Conservation (phyloP, 2,888 invertebrate species). For the Chironomus riparius region DNA sequence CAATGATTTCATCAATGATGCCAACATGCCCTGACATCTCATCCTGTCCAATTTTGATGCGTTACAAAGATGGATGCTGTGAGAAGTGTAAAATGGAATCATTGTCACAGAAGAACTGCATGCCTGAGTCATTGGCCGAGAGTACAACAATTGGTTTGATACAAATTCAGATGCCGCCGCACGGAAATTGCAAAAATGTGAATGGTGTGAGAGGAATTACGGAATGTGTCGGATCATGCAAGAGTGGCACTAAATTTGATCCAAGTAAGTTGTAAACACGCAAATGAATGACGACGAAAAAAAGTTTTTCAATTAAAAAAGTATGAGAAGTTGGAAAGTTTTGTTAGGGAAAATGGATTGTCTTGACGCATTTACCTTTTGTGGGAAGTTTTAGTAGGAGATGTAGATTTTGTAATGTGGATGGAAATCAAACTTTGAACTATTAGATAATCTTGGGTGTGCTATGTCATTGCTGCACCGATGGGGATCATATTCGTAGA, state of each 20-base stretch:
- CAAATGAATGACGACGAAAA: background rate
- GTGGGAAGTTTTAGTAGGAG: background rate
- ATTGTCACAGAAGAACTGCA: conserved; percentile 45
- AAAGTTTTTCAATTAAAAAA: conserved; percentile 18
- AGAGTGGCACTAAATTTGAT: conserved; percentile 60
- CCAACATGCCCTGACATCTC: conserved; percentile 55
- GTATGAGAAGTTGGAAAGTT: background rate
- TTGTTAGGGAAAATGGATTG: background rate
- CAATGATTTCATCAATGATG: conserved; percentile 47
- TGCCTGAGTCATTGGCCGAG: conserved; percentile 46
- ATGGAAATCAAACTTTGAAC: too few species aligned
- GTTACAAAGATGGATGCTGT: conserved; percentile 59
- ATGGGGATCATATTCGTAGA: too few species aligned
- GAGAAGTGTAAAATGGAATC: conserved; percentile 51
- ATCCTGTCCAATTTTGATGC: conserved; percentile 48
- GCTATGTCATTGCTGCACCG: background rate
- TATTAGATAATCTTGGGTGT: too few species aligned
- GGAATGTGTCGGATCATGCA: conserved; percentile 62
- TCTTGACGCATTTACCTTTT: background rate
- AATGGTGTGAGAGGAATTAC: conserved; percentile 51
- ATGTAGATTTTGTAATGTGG: background rate
- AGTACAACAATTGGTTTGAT: conserved; percentile 52
- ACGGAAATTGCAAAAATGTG: conserved; percentile 58
- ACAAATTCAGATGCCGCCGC: conserved; percentile 40
- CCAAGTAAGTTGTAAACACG: conserved; percentile 44